These are phyloP conservation scores for Leucoraja erinaceus DNA, from an alignment of 2,113 vertebrate genomes.

Conservation along the genomic window DNA sequence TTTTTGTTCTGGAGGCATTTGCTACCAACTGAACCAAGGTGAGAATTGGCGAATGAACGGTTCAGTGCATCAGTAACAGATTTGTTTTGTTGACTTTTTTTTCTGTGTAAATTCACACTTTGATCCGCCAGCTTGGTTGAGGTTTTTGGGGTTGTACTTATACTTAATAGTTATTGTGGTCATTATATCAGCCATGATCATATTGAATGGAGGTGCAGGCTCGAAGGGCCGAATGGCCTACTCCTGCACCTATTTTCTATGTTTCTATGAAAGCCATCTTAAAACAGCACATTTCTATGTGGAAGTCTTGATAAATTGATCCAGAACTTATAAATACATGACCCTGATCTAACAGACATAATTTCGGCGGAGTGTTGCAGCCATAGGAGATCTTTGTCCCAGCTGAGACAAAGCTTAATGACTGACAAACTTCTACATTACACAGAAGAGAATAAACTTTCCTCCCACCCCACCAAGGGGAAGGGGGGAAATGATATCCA, in stretches of 20 bases:
- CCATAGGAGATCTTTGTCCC: background rate
- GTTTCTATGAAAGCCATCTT: background rate
- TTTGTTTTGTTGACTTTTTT: background rate
- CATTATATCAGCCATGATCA: too few relatives aligned
- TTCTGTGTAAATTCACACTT: background rate
- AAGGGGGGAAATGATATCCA: background rate
- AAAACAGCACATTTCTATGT: background rate
- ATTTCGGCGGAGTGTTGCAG: background rate
- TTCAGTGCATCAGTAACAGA: background rate
- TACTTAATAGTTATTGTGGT: background rate
- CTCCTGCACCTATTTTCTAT: too few relatives aligned
- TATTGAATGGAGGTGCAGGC: too few relatives aligned
- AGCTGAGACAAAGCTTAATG: background rate
- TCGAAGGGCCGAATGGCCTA: too few relatives aligned
- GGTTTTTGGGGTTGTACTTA: too few relatives aligned
- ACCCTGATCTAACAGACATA: background rate
- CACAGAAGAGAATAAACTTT: background rate
- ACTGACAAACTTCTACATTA: background rate
- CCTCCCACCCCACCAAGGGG: too few relatives aligned
- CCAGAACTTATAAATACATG: too few relatives aligned
- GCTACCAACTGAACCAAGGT: background rate
- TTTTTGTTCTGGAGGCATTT: background rate
- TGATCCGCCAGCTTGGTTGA: background rate
- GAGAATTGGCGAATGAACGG: background rate
- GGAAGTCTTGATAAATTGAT: background rate